Evolutionary conservation across 2,888 invertebrate genomes (phyloP).

Genomic region (Cartodere bifasciata): DNA sequence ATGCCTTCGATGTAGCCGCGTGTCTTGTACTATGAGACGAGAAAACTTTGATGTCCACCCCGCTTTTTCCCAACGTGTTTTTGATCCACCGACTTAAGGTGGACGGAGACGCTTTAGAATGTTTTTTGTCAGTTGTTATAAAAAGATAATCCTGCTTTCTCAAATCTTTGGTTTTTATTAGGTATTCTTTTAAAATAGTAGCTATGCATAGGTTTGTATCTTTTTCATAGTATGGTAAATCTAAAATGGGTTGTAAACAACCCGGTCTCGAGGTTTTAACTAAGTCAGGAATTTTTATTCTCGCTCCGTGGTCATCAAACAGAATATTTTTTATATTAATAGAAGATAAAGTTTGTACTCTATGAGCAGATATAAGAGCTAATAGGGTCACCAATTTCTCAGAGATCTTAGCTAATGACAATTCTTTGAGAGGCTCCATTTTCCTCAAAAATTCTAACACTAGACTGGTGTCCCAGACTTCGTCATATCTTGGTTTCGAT

Average conservation of each 20-base stretch:
- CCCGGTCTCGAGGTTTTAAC: not conserved
- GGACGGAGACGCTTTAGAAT: not conserved
- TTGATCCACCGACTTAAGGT: not conserved
- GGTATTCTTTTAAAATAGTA: slow-evolving; percentile 1
- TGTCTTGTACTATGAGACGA: slow-evolving; percentile 1
- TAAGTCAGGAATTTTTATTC: not conserved
- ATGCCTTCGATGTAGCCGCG: not conserved
- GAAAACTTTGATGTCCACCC: not conserved
- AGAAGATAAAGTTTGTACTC: slow-evolving; percentile 12
- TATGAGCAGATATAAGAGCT: slow-evolving; percentile 15
- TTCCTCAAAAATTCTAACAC: slow-evolving; percentile 17
- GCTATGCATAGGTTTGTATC: slow-evolving; percentile 1
- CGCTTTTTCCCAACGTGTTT: not conserved
- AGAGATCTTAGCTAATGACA: slow-evolving; percentile 9
- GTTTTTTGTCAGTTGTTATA: not conserved
- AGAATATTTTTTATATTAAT: slow-evolving; percentile 4
- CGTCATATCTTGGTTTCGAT: slow-evolving; percentile 16
- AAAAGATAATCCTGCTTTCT: not conserved
- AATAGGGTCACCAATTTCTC: slow-evolving; percentile 14
- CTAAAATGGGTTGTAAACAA: not conserved
- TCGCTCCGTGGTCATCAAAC: not conserved
- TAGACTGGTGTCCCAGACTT: slow-evolving; percentile 18
- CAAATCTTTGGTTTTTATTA: slow-evolving; percentile 2
- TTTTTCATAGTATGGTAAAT: not conserved
- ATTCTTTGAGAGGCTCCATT: slow-evolving; percentile 5